Base-by-base conservation (phyloP, 2,888 invertebrate species). In the Meloe dianella region DNA sequence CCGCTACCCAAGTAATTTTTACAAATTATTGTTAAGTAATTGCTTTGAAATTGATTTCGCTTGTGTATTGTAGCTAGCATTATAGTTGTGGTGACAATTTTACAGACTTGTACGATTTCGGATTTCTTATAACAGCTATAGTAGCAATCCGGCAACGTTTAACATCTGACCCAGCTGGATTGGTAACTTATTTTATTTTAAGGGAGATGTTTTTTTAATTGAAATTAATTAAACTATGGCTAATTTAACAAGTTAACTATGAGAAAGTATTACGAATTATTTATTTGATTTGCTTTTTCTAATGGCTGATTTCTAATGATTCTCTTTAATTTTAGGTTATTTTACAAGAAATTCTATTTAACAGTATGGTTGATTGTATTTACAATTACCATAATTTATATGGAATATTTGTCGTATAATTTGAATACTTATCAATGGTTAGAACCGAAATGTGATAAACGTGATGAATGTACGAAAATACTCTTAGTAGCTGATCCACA, bases 401-500 rank as follows among this genome's bases (percentile, higher is more conserved):
- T 76, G 38, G 84, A 84, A 79, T 70, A 77, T 60, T 67, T 81
- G 32, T 72, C 77, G 30, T 83, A 84, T 71, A 74, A 74, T 63
- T 63, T 79, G 20, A 81, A 82, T 65, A 75, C 75, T 22, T 73
- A 72, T 17, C 75, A 72, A 24, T 84, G 84, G 84, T 68, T 75
- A 20, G 60, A 73, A 60, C 67, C 81, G 57, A 71, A 75, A 62
- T 84, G 84, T 71, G 66, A 75, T 54, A 74, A 80, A 63, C 65
- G 74, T 29, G 70, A 75, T 29, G 73, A 78, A 47, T 85, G 85
- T 74, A 78, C 79, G 17, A 81, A 77, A 74, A 79, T 85, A 57
- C 73, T 85, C 22, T 72, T 85, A 54, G 91, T 95, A 61, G 95
- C 96, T 7, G 98, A 98, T 84, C 97, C 97, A 20, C 98, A 98